Percentiles rank a stretch among this genome's conserved stretches.
Conservation (phyloP, 2,113 vertebrate genomes). For the Micronycteris hirsuta region DNA sequence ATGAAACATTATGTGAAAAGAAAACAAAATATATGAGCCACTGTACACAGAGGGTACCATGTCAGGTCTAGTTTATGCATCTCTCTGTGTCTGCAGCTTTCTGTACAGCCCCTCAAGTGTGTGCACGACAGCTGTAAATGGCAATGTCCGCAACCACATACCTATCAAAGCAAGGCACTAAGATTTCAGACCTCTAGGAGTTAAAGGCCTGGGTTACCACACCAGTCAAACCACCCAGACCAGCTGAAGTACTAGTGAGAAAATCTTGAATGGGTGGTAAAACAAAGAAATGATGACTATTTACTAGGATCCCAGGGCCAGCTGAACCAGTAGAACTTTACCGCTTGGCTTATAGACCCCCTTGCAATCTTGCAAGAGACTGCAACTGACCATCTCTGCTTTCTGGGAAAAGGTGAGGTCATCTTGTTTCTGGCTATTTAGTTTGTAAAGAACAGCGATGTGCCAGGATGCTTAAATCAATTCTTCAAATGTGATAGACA, state of each 20-base stretch:
- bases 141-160: neutral
- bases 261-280: neutral
- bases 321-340: neutral
- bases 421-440: neutral
- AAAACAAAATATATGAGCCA: neutral
- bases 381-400: neutral
- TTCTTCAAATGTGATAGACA: neutral
- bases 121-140: neutral
- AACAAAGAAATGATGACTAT: neutral
- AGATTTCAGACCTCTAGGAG: neutral
- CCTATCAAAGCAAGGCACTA: neutral
- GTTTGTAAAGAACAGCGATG: neutral
- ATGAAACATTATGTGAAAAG: neutral
- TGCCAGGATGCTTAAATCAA: slow-evolving; percentile 33
- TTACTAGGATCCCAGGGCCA: neutral
- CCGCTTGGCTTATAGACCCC: neutral
- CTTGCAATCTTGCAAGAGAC: neutral
- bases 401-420: slow-evolving; percentile 41
- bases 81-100: neutral
- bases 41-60: neutral
- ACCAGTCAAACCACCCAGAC: neutral
- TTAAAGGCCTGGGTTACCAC: neutral
- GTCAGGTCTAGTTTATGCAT: neutral
- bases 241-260: neutral
- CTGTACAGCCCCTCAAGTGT: neutral